Percentiles rank a stretch among this genome's conserved stretches.
phyloP scores from a whole-genome alignment of 1,140 invertebrate species.

The Drosophila lacertosa region DNA sequence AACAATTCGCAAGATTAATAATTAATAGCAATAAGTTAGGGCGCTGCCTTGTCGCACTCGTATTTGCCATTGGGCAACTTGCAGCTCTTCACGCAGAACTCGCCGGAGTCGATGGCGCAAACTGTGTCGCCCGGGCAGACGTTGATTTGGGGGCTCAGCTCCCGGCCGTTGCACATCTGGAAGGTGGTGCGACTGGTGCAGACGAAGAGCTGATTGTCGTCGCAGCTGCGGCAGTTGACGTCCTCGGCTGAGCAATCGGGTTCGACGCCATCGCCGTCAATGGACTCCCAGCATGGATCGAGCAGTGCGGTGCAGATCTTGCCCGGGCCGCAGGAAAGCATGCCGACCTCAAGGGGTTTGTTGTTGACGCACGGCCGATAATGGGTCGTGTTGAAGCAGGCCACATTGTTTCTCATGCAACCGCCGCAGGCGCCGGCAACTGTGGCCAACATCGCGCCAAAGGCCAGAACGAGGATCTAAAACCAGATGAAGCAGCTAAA shows the following conservation, averaged over 20 bases:
- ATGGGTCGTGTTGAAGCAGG: constrained; percentile 56
- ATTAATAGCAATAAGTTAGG: constrained; percentile 1
- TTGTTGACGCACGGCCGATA: constrained; percentile 42
- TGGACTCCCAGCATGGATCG: constrained; percentile 17
- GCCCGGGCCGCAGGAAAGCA: constrained; percentile 32
- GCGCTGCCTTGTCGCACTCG: constrained; percentile 42
- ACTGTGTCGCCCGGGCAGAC: constrained; percentile 44
- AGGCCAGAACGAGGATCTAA: constrained; percentile 34
- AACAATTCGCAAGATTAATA: background rate
- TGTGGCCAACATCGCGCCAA: constrained; percentile 7
- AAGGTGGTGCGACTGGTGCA: constrained; percentile 75
- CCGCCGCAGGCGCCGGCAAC: constrained; percentile 16
- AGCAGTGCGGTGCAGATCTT: constrained; percentile 49
- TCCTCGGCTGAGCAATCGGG: background rate
- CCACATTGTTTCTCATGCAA: constrained; percentile 48
- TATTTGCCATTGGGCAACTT: constrained; percentile 6
- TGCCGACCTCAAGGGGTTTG: constrained; percentile 2
- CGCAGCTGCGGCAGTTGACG: constrained; percentile 43
- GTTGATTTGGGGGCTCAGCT: constrained; percentile 7
- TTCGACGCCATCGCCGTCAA: background rate
- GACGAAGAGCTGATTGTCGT: constrained; percentile 46
- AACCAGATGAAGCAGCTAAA: background rate
- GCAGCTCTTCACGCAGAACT: constrained; percentile 64
- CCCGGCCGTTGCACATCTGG: constrained; percentile 49
- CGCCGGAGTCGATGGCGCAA: constrained; percentile 52